phyloP scores from a whole-genome alignment of 1,140 invertebrate species.

The Tetranychus cinnabarinus region DNA sequence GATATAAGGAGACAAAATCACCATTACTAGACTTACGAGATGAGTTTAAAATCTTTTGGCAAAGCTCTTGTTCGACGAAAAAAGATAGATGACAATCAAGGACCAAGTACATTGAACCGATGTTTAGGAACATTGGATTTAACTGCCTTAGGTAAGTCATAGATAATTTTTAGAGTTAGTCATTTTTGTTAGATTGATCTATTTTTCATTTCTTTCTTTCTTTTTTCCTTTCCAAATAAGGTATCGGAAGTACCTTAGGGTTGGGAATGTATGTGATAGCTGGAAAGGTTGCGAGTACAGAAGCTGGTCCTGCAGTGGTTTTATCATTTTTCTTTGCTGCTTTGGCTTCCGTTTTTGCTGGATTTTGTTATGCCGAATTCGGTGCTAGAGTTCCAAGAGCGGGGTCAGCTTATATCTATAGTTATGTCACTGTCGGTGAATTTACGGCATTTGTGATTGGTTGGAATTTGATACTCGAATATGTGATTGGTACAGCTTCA shows the following conservation, averaged over 20 bases:
- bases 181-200: not conserved
- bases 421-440: slow-evolving; percentile 65
- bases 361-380: slow-evolving; percentile 51
- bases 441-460: slow-evolving; percentile 36
- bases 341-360: slow-evolving; percentile 56
- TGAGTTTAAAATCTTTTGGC: slow-evolving; percentile 10
- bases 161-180: not conserved
- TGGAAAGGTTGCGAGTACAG: slow-evolving; percentile 56
- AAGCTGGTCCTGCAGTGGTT: slow-evolving; percentile 56
- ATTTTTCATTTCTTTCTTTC: not conserved
- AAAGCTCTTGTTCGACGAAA: slow-evolving; percentile 10
- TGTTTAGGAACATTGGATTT: slow-evolving; percentile 52
- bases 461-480: slow-evolving; percentile 74
- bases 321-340: slow-evolving; percentile 71
- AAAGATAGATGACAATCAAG: slow-evolving; percentile 4
- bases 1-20: too few species aligned
- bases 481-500: slow-evolving; percentile 71
- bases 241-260: slow-evolving; percentile 65
- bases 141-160: slow-evolving; percentile 33
- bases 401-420: slow-evolving; percentile 35
- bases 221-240: slow-evolving; percentile 6
- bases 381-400: slow-evolving; percentile 71
- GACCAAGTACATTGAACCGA: slow-evolving; percentile 36
- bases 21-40: not conserved
- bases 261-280: slow-evolving; percentile 71